Evolutionary conservation across 1,140 invertebrate species (phyloP), one percentile per base, ranked within the genome.

Genomic region (Trialeurodes vaporariorum): DNA sequence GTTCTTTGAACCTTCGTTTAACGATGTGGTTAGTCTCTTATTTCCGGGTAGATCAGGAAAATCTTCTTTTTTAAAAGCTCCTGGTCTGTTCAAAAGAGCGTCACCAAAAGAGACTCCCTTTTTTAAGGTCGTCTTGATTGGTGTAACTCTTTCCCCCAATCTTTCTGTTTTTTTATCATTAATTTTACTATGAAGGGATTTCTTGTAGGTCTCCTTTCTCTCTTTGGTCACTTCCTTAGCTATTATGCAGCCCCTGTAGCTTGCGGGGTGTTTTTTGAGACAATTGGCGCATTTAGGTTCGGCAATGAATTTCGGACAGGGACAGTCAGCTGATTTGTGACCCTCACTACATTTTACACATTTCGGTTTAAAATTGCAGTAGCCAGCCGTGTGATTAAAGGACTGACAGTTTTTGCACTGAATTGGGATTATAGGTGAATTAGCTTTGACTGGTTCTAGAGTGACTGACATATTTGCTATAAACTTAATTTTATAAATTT

Each of bases 231-330:
- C 17, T 64, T 75, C 67, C 67, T 75, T 60, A 67, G 76, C 71
- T 12, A 76, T 69, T 23, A 2, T 23, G 63, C 77, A 78, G 0
- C 76, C 75, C 71, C 70, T 74, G 59, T 77, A 78, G 69, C 74
- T 79, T n/a, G 77, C 76, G 49, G 76, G 71, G 61, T 79, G 77
- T 9, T 73, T 66, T 49, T 74, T 70, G 2, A 70, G 59, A 64
- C 77, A 81, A 5, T 72, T 68, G 1, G 67, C 71, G 70, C 76
- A 80, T 70, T 65, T 76, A 27, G 74, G 34, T 9, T 49, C 17
- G 34, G 34, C 5, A 49, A 49, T 49, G 17, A 9, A 49, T 49
- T 9, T 17, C 34, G 5, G 34, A 17, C 5, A 9, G 17, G 34
- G 34, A 49, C 34, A 49, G 17, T 49, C 17, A 49, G 17, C 34